Conservation (phyloP, 2,797 vertebrate species). For the Poecilia wingei region DNA sequence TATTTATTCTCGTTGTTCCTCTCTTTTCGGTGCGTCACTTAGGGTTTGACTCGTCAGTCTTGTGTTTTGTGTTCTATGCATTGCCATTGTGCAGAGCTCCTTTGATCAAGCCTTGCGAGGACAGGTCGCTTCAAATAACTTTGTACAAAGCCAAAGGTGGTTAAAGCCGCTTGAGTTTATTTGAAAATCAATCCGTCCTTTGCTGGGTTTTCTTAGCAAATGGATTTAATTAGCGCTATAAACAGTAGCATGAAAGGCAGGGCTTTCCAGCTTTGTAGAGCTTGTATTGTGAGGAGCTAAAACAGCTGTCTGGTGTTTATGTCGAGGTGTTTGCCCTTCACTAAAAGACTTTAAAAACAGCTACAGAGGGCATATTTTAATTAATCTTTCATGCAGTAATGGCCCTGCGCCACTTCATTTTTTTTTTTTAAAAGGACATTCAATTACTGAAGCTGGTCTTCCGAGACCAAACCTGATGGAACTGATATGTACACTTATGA, state of each 20-base stretch:
- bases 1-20: conserved; percentile 18
- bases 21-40: conserved; percentile 6
- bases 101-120: conserved; percentile 41
- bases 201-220: conserved; percentile 29
- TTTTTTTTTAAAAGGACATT: conserved; percentile 43
- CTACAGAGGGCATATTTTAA: conserved; percentile 49
- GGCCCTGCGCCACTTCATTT: conserved; percentile 17
- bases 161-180: conserved; percentile 43
- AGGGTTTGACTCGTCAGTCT: conserved; percentile 20
- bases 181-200: conserved; percentile 33
- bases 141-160: conserved; percentile 42
- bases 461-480: conserved; percentile 49
- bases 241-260: conserved; percentile 42
- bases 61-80: neutral
- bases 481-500: conserved; percentile 36
- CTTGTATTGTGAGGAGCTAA: conserved; percentile 31
- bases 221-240: conserved; percentile 49
- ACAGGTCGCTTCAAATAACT: conserved; percentile 39
- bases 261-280: conserved; percentile 18
- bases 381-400: conserved; percentile 37
- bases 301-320: conserved; percentile 12
- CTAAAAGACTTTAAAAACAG: conserved; percentile 21
- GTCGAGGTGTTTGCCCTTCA: conserved; percentile 14
- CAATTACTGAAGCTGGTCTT: conserved; percentile 72
- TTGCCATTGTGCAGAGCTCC: conserved; percentile 14